A percentile compares a stretch with the other conserved stretches of the same genome.
phyloP scores from a whole-genome alignment of 2,888 invertebrate genomes.

The Amphipoea oculea region DNA sequence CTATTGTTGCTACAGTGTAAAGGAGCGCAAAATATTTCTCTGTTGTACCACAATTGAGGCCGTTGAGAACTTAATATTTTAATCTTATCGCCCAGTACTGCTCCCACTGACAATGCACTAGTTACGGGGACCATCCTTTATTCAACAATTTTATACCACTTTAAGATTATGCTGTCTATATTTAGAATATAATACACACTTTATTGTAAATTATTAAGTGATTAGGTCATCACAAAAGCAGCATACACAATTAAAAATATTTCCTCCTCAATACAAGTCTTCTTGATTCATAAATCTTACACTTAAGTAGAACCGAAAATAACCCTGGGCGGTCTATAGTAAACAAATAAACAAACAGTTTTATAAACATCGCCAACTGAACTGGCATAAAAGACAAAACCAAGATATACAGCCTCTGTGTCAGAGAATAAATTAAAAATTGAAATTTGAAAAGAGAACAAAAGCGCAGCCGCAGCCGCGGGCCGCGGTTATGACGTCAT shows the following conservation, averaged over 20 bases:
- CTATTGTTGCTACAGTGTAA: constrained; percentile 76
- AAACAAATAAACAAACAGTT: constrained; percentile 64
- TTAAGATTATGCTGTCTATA: constrained; percentile 16
- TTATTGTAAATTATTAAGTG: neutral
- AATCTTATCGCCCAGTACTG: constrained; percentile 66
- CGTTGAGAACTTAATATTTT: constrained; percentile 80
- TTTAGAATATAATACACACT: constrained; percentile 16
- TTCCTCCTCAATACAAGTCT: constrained; percentile 25
- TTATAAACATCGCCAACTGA: constrained; percentile 67
- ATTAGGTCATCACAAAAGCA: neutral
- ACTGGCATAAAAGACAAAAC: constrained; percentile 76
- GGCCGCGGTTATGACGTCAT: constrained; percentile 84
- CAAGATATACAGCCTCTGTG: constrained; percentile 78
- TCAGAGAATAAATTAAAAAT: constrained; percentile 82
- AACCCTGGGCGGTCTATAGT: constrained; percentile 68
- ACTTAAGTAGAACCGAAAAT: constrained; percentile 49
- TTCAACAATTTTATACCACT: constrained; percentile 53
- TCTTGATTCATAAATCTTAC: constrained; percentile 39
- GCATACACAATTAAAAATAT: constrained; percentile 1
- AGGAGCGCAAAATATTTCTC: constrained; percentile 79
- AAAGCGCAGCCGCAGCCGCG: constrained; percentile 66
- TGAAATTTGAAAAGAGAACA: constrained; percentile 78
- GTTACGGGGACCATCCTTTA: constrained; percentile 56
- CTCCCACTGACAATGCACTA: constrained; percentile 59
- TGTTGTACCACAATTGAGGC: constrained; percentile 71